phyloP scores from a whole-genome alignment of 2,797 vertebrate genomes.

The Gymnothorax reevesii region DNA sequence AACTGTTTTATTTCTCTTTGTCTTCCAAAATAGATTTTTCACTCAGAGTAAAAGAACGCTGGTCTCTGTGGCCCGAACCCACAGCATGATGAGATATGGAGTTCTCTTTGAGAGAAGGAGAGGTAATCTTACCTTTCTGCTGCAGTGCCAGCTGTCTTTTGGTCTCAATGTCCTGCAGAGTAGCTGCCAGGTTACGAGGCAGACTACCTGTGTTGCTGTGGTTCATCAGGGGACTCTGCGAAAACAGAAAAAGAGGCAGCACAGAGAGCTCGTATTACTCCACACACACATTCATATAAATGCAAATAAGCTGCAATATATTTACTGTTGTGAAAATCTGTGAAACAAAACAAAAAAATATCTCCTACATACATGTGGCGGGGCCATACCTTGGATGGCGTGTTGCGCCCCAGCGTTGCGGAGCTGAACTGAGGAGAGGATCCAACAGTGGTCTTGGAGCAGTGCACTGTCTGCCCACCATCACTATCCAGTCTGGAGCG shows the following conservation, averaged over 20 bases:
- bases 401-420: conserved; percentile 81
- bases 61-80: not conserved
- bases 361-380: not conserved
- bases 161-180: conserved; percentile 90
- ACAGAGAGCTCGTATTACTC: not conserved
- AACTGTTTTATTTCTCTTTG: not conserved
- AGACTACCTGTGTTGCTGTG: conserved; percentile 82
- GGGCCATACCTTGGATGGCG: conserved; percentile 78
- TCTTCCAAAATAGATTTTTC: not conserved
- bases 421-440: conserved; percentile 80
- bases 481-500: conserved; percentile 84
- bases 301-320: not conserved
- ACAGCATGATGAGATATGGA: not conserved
- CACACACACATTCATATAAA: not conserved
- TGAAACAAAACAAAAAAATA: not conserved
- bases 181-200: conserved; percentile 86
- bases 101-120: not conserved
- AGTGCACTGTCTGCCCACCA: conserved; percentile 60
- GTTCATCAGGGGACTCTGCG: conserved; percentile 72
- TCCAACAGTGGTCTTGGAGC: conserved; percentile 70
- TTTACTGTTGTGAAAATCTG: not conserved
- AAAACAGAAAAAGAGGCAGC: not conserved
- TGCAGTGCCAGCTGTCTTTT: conserved; percentile 92
- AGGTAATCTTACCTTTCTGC: conserved; percentile 83
- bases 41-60: not conserved